A percentile compares a stretch with the other conserved stretches of the same genome.
Conservation (phyloP, 2,113 vertebrate genomes). For the Atherinomorus stipes region DNA sequence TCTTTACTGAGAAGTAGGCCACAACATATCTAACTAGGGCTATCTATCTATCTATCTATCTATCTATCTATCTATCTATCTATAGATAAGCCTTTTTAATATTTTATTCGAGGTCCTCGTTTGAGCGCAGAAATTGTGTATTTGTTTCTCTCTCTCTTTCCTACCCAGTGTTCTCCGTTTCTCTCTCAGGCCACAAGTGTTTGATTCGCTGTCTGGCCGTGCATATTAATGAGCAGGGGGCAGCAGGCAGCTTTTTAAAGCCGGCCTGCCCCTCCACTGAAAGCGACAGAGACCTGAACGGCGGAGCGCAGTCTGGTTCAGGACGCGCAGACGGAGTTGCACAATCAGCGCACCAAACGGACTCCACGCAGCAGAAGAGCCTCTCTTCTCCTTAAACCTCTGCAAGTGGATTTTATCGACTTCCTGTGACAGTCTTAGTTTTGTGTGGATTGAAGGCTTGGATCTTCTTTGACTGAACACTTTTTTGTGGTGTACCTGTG, state of each 20-base stretch:
- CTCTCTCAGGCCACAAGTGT: conserved; percentile 68
- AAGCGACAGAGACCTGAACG: conserved; percentile 13
- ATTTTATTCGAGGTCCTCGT: background rate
- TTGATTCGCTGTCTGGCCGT: conserved; percentile 89
- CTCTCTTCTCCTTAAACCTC: background rate
- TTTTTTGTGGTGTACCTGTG: conserved; percentile 14
- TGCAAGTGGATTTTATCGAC: conserved; percentile 52
- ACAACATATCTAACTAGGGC: too few species aligned
- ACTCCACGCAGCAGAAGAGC: conserved; percentile 25
- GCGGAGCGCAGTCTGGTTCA: conserved; percentile 38
- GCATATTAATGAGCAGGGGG: conserved; percentile 96
- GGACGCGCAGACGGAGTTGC: conserved; percentile 65
- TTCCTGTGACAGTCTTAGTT: background rate
- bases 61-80: too few species aligned
- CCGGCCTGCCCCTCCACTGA: conserved; percentile 44
- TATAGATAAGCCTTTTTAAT: too few species aligned
- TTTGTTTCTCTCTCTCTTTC: conserved; percentile 8
- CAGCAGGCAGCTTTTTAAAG: conserved; percentile 90
- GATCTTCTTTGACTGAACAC: conserved; percentile 2
- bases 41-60: too few species aligned
- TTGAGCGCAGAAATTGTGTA: conserved; percentile 4
- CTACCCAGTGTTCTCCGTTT: conserved; percentile 36
- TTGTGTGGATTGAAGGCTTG: background rate
- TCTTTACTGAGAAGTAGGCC: too few species aligned
- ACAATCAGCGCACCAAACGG: conserved; percentile 53